A percentile compares a stretch with the other conserved stretches of the same genome.
phyloP scores from a whole-genome alignment of 2,888 invertebrate species.

The Euzophera pinguis region DNA sequence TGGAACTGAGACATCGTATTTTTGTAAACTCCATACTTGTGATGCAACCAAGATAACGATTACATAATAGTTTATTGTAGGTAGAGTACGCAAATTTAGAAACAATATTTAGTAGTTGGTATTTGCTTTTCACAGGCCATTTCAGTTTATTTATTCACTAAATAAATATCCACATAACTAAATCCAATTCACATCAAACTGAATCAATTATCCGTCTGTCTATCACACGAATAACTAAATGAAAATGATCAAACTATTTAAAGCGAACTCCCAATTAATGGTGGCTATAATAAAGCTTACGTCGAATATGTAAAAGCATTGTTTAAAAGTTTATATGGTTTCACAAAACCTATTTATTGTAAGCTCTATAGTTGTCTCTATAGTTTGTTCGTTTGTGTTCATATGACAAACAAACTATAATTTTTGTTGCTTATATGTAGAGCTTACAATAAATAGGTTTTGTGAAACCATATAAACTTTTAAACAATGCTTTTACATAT shows the following conservation, averaged over 20 bases:
- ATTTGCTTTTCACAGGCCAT: neutral
- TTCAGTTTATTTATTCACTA: neutral
- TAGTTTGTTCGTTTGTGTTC: too few species aligned
- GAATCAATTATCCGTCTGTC: slow-evolving; percentile 21
- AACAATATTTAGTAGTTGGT: too few species aligned
- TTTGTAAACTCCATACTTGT: too few species aligned
- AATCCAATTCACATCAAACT: slow-evolving; percentile 15
- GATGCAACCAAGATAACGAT: too few species aligned
- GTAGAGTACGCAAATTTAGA: too few species aligned
- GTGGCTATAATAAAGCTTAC: slow-evolving; percentile 21
- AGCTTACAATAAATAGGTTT: neutral
- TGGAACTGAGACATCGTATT: too few species aligned
- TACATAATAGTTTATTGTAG: too few species aligned
- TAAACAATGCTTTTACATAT: slow-evolving; percentile 20
- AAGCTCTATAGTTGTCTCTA: neutral
- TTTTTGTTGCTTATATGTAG: too few species aligned
- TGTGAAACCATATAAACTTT: slow-evolving; percentile 14
- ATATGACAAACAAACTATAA: too few species aligned
- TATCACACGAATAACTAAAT: slow-evolving; percentile 27
- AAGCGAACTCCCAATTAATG: slow-evolving; percentile 22
- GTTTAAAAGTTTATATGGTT: slow-evolving; percentile 16
- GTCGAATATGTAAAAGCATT: slow-evolving; percentile 19
- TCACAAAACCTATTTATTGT: neutral
- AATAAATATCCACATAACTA: slow-evolving; percentile 8
- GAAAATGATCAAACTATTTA: slow-evolving; percentile 23